Conservation (phyloP, 1,140 invertebrate species). For the Varroa destructor region DNA sequence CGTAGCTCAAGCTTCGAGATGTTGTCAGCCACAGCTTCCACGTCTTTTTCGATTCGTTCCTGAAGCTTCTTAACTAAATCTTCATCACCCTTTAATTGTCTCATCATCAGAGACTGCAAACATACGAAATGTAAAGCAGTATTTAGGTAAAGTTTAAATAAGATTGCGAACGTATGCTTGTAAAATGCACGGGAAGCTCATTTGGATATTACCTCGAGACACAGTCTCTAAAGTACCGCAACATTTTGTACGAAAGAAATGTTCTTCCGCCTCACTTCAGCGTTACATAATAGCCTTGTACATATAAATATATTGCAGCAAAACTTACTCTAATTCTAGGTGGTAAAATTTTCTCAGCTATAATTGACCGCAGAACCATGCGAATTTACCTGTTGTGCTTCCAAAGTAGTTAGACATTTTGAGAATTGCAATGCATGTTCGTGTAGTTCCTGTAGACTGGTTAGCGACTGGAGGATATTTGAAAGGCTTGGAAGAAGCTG, state of each 20-base stretch:
- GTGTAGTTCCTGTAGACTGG: constrained; percentile 17
- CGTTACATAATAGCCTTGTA: too few relatives aligned
- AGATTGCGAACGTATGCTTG: too few relatives aligned
- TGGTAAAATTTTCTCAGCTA: too few relatives aligned
- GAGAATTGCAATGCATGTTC: constrained; percentile 23
- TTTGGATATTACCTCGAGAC: too few relatives aligned
- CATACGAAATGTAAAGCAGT: background rate
- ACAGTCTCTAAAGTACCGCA: too few relatives aligned
- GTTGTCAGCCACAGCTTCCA: constrained; percentile 9
- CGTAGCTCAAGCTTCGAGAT: constrained; percentile 16
- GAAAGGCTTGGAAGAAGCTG: constrained; percentile 2
- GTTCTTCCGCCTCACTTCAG: background rate
- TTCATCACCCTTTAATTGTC: background rate
- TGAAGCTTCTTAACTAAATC: constrained; percentile 17
- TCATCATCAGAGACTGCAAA: background rate
- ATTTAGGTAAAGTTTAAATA: too few relatives aligned
- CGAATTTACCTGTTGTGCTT: constrained; percentile 5
- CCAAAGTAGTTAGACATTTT: constrained; percentile 12
- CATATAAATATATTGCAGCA: too few relatives aligned
- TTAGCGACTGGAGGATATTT: constrained; percentile 4
- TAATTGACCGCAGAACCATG: too few relatives aligned
- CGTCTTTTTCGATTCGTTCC: constrained; percentile 8
- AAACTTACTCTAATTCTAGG: too few relatives aligned
- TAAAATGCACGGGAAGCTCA: too few relatives aligned
- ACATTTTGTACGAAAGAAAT: background rate